Evolutionary conservation across 2,113 vertebrate genomes (phyloP), one percentile per base, ranked within the genome.

Genomic region (Callithrix jacchus): DNA sequence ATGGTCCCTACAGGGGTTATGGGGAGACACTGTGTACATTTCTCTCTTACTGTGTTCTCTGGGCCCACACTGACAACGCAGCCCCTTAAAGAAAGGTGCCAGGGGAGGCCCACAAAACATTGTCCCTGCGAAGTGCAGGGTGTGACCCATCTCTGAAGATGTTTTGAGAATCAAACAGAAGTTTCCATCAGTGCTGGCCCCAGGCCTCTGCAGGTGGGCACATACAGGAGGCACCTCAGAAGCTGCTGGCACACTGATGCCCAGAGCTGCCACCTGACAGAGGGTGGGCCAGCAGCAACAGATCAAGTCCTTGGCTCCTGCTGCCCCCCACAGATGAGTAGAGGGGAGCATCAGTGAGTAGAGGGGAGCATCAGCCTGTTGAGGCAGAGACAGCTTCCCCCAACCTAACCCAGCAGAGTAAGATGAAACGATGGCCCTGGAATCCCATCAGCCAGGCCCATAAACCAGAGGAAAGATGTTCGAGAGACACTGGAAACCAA

Each of bases 1-100:
- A 14, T 0, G 1, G 11, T 45, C 18, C 35, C n/a, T 23, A 1
- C 7, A 45, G 18, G 6, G 17, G 16, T 16, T 2, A 0, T 7
- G 4, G 17, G 66, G 47, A 37, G 54, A 40, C 9, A 18, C 25
- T 14, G 37, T 45, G 5, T 20, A 3, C 4, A 9, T 77, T 77
- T 76, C 27, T 12, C 54, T 52, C n/a, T 16, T 8, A 42, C 42
- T 32, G 27, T 12, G 64, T 27, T 27, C n/a, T 68, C 88, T 52
- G 70, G 79, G 56, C 40, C 25, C 8, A 17, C 30, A 27, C 32
- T 37, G 30, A 37, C n/a, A 42, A 87, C 4, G 1, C 14, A 37
- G 74, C 54, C 32, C 37, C 49, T 20, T 35, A 42, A 54, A 35
- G 58, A 82, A 91, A 37, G 40, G 52, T 0, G 3, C 37, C 0